These are phyloP conservation scores for Dryoscopus gambensis DNA, from an alignment of 2,113 vertebrate genomes.

Conservation along the genomic window DNA sequence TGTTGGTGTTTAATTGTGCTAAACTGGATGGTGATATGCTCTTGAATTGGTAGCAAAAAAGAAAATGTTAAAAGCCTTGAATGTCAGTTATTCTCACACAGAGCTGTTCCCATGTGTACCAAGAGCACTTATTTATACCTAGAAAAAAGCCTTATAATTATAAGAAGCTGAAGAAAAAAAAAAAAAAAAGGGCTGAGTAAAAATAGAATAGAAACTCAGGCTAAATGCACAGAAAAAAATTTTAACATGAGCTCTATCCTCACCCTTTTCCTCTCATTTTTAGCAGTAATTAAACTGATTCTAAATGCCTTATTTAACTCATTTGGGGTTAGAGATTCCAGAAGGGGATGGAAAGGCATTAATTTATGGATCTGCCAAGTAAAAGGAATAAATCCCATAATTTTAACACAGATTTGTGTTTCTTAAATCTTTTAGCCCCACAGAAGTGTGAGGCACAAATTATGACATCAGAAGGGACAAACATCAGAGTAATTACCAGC, in stretches of 20 bases:
- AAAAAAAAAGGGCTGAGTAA: background rate
- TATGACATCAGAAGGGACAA: background rate
- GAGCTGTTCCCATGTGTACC: background rate
- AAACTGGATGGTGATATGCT: background rate
- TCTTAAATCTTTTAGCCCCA: background rate
- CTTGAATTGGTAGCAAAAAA: background rate
- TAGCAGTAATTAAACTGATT: background rate
- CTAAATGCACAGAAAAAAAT: slow-evolving; percentile 5
- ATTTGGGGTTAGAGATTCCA: background rate
- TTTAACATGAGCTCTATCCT: background rate
- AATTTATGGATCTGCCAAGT: background rate
- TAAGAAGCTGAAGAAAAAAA: slow-evolving; percentile 14
- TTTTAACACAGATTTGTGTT: background rate
- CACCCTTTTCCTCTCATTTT: background rate
- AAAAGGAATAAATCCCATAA: background rate
- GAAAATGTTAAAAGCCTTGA: background rate
- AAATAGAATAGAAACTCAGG: slow-evolving; percentile 21
- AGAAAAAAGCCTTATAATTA: slow-evolving; percentile 37
- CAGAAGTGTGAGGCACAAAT: background rate
- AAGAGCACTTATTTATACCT: slow-evolving; percentile 28
- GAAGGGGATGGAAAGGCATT: background rate
- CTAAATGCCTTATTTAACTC: background rate
- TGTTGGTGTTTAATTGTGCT: background rate
- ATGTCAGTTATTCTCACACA: background rate
- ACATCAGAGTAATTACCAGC: background rate